Conservation (phyloP, 2,888 invertebrate genomes). For the Hoplodrina ambigua region DNA sequence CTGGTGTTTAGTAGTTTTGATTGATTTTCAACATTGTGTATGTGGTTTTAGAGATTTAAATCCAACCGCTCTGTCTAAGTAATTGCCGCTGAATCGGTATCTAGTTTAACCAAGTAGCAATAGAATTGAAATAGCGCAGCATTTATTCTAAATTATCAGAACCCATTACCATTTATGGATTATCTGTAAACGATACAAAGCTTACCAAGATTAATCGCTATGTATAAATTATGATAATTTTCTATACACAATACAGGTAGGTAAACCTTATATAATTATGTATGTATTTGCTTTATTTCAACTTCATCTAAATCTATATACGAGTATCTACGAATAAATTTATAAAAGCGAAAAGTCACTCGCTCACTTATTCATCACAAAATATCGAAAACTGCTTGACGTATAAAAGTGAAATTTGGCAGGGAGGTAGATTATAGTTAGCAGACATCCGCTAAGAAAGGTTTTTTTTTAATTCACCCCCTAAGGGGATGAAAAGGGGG, state of each 20-base stretch:
- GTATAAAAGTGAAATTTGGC: no score
- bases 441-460: no score
- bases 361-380: no score
- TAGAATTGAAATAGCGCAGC: slow-evolving; percentile 7
- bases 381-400: no score
- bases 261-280: slow-evolving; percentile 1
- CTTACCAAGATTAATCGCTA: slow-evolving; percentile 42
- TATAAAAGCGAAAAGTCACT: no score
- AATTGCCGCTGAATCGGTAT: not conserved
- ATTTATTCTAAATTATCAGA: slow-evolving; percentile 33
- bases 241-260: slow-evolving; percentile 13
- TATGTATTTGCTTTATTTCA: slow-evolving; percentile 19
- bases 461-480: no score
- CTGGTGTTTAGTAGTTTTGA: not conserved
- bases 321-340: no score
- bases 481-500: no score
- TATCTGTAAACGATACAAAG: slow-evolving; percentile 46
- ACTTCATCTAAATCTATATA: not conserved
- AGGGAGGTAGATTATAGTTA: no score
- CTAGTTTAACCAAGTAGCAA: not conserved
- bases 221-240: slow-evolving; percentile 50
- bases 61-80: not conserved
- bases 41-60: not conserved
- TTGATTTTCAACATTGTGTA: not conserved
- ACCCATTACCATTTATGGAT: slow-evolving; percentile 39